Conservation (phyloP, 2,113 vertebrate genomes). For the Sceloporus tristichus region DNA sequence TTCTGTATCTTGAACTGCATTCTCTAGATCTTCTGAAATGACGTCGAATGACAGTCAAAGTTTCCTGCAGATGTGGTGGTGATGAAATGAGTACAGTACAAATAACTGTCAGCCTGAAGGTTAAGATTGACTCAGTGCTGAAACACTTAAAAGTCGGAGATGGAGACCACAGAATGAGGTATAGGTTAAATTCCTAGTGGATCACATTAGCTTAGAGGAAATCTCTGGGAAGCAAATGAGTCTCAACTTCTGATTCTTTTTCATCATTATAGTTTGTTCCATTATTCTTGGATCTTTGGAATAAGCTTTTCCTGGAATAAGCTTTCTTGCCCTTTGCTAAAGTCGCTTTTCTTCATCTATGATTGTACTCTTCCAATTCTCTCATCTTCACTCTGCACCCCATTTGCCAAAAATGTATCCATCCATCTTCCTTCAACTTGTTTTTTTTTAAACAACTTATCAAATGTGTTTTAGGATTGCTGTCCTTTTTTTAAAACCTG, state of each 20-base stretch:
- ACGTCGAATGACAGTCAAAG: background rate
- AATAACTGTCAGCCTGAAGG: background rate
- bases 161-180: background rate
- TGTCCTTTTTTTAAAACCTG: background rate
- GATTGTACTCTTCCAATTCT: slow-evolving; percentile 20
- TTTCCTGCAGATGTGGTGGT: background rate
- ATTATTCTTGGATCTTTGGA: slow-evolving; percentile 21
- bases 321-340: background rate
- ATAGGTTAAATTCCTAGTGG: background rate
- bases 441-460: background rate
- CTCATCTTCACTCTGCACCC: background rate
- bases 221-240: background rate
- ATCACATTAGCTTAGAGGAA: slow-evolving; percentile 10
- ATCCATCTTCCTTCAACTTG: background rate
- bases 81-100: background rate
- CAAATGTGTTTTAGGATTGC: background rate
- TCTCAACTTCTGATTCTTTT: background rate
- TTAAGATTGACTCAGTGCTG: background rate
- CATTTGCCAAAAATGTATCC: background rate
- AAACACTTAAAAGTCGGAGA: background rate
- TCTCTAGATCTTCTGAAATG: background rate
- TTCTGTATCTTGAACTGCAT: background rate
- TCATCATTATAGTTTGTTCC: background rate
- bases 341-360: background rate
- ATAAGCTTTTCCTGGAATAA: slow-evolving; percentile 7